A percentile compares a stretch with the other conserved stretches of the same genome.
phyloP scores from a whole-genome alignment of 2,888 invertebrate genomes.

The Cybosia mesomella region DNA sequence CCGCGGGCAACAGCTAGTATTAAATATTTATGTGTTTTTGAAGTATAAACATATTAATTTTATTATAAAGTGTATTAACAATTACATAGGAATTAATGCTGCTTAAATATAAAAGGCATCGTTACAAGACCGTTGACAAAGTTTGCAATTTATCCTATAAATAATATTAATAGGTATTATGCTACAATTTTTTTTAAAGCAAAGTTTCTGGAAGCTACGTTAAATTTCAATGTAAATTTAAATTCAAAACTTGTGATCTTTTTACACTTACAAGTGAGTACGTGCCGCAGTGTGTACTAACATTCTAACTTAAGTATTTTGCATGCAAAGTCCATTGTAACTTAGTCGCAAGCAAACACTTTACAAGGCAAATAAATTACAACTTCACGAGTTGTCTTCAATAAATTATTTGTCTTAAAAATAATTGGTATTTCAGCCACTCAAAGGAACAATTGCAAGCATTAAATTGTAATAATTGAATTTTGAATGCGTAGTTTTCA shows the following conservation, averaged over 20 bases:
- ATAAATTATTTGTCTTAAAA: background rate
- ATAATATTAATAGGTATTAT: background rate
- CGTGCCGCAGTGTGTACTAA: background rate
- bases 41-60: background rate
- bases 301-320: background rate
- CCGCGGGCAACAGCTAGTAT: no score
- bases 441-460: background rate
- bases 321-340: slow-evolving; percentile 1
- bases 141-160: background rate
- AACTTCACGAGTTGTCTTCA: background rate
- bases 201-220: background rate
- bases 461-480: background rate
- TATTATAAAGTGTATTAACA: no score
- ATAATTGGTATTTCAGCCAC: background rate
- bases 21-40: background rate
- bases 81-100: no score
- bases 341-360: background rate
- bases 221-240: slow-evolving; percentile 1
- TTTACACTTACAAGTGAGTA: background rate
- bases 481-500: slow-evolving; percentile 14
- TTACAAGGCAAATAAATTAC: background rate
- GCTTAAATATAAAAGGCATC: background rate
- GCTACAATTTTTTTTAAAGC: background rate
- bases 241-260: background rate
- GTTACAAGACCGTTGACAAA: background rate